Evolutionary conservation across 2,888 invertebrate species (phyloP).

Genomic region (Andrena fulva): DNA sequence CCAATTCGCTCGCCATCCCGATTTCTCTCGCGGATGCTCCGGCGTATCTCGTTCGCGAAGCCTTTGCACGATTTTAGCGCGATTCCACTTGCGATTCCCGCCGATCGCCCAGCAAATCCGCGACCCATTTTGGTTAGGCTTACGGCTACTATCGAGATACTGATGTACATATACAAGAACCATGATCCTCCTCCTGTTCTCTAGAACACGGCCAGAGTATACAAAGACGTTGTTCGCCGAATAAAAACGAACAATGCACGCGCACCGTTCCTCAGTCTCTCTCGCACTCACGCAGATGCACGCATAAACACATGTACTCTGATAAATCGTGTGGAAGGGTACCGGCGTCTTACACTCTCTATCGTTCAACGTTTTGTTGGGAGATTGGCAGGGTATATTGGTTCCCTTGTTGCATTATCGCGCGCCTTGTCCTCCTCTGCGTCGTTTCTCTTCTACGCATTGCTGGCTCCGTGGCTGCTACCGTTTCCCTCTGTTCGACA

Average conservation of each 20-base stretch:
- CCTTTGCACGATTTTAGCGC: not conserved
- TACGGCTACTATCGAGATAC: conserved; percentile 83
- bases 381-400: conserved; percentile 40
- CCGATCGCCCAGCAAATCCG: conserved; percentile 75
- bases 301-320: conserved; percentile 33
- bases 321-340: conserved; percentile 54
- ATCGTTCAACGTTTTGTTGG: not conserved
- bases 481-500: conserved; percentile 39
- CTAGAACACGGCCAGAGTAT: conserved; percentile 75
- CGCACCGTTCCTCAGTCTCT: conserved; percentile 50
- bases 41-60: not conserved
- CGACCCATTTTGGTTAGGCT: conserved; percentile 80
- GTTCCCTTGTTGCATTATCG: conserved; percentile 54
- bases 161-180: conserved; percentile 83
- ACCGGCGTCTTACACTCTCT: conserved; percentile 28
- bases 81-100: not conserved
- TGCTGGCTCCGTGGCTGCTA: conserved; percentile 30
- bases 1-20: not conserved
- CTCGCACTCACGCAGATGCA: conserved; percentile 21
- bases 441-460: conserved; percentile 11
- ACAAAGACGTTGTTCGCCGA: conserved; percentile 80
- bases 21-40: not conserved
- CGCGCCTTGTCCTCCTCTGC: conserved; percentile 23
- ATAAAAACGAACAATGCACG: conserved; percentile 74
- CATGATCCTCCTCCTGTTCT: conserved; percentile 68